These are phyloP conservation scores for Cataglyphis rosenhaueri DNA, from an alignment of 2,888 invertebrate genomes.

Conservation along the genomic window DNA sequence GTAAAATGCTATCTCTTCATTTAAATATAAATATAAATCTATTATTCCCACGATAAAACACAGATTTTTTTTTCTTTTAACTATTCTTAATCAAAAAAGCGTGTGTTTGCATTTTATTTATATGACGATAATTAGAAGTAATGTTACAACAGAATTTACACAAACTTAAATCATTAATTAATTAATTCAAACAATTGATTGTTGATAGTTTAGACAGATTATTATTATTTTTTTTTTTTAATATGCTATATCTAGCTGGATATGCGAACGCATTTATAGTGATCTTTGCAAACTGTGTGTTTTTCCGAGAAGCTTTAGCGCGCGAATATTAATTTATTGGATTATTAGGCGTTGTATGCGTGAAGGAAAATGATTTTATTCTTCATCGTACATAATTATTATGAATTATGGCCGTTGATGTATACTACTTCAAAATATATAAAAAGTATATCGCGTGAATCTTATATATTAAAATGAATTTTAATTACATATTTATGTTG, in stretches of 20 bases:
- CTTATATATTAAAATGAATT: background rate
- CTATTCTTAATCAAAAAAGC: background rate
- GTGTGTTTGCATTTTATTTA: background rate
- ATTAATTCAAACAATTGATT: background rate
- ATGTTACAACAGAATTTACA: background rate
- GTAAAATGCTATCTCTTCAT: background rate
- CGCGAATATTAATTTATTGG: background rate
- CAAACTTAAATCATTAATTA: background rate
- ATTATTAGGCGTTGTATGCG: background rate
- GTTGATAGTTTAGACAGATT: background rate
- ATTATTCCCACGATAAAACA: background rate
- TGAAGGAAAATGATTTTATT: slow-evolving; percentile 23
- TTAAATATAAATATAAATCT: background rate
- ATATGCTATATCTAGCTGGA: background rate
- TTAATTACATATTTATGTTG: background rate
- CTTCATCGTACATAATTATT: background rate
- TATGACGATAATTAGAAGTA: background rate
- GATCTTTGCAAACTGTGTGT: background rate
- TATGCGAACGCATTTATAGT: background rate
- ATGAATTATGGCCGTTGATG: background rate
- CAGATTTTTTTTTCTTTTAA: background rate
- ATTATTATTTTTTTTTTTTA: too few species aligned
- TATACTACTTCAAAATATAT: background rate
- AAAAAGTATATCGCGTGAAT: slow-evolving; percentile 8
- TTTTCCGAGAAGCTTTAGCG: slow-evolving; percentile 5